Evolutionary conservation across 2,888 invertebrate species (phyloP).

Genomic region (Epinotia ramella): DNA sequence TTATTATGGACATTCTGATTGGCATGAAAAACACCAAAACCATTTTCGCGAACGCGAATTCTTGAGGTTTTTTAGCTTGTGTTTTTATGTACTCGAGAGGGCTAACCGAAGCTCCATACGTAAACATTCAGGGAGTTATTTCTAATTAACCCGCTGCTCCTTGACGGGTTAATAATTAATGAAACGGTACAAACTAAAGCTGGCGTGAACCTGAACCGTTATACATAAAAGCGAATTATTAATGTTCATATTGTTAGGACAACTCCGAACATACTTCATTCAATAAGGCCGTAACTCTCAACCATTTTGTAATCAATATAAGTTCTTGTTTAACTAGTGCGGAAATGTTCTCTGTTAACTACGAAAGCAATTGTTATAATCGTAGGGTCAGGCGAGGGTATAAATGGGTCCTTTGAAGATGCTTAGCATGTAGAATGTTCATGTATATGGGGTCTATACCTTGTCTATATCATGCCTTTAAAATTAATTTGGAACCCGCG

Average conservation of each 20-base stretch:
- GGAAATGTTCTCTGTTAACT: conserved; percentile 16
- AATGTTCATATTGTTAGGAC: conserved; percentile 32
- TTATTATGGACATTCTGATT: too few species aligned
- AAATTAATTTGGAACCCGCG: not conserved
- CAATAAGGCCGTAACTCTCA: not conserved
- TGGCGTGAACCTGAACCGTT: conserved; percentile 32
- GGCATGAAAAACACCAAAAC: too few species aligned
- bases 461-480: not conserved
- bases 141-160: conserved; percentile 29
- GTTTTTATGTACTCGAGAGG: not conserved
- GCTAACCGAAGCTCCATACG: not conserved
- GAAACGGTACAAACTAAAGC: conserved; percentile 37
- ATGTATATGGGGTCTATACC: not conserved
- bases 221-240: conserved; percentile 43
- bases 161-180: conserved; percentile 40
- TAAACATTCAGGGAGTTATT: conserved; percentile 5
- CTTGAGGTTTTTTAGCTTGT: not conserved
- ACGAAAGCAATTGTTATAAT: conserved; percentile 34
- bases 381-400: conserved; percentile 9
- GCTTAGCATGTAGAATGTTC: not conserved
- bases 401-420: conserved; percentile 14
- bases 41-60: too few species aligned
- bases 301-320: not conserved
- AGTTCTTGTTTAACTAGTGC: conserved; percentile 2
- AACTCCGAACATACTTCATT: not conserved